Conservation (phyloP, 2,797 vertebrate genomes). For the Leuciscus waleckii region DNA sequence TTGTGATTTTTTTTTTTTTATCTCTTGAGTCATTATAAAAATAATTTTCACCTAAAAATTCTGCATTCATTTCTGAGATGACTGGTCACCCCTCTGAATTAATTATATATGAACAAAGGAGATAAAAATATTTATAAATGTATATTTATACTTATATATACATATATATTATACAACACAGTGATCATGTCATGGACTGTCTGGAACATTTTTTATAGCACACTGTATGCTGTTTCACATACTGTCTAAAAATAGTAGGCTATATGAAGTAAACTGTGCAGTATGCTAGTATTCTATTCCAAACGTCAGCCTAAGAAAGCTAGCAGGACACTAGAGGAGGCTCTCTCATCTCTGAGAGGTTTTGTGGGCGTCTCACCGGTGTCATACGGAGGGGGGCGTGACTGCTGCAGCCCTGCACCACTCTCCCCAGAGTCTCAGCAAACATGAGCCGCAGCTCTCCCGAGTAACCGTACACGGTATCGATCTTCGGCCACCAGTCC, state of each 20-base stretch:
- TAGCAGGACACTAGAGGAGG: background rate
- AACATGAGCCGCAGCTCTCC: slow-evolving; percentile 96
- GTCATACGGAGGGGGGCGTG: slow-evolving; percentile 91
- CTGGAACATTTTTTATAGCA: background rate
- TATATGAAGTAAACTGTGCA: background rate
- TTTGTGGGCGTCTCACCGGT: slow-evolving; percentile 77
- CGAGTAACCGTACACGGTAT: slow-evolving; percentile 94
- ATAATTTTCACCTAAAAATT: background rate
- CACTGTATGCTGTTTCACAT: background rate
- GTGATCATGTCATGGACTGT: background rate
- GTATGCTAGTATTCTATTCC: background rate
- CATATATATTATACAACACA: background rate
- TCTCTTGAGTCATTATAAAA: background rate
- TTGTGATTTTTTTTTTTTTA: too few relatives aligned
- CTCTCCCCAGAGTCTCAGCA: slow-evolving; percentile 89
- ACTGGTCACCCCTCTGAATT: too few relatives aligned
- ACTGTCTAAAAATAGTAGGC: background rate
- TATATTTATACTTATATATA: too few relatives aligned
- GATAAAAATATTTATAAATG: too few relatives aligned
- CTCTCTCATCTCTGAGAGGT: background rate
- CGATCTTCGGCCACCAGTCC: slow-evolving; percentile 98
- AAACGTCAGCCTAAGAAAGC: background rate
- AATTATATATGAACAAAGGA: too few relatives aligned
- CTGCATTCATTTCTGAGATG: background rate
- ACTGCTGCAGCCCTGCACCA: slow-evolving; percentile 83